Conservation (phyloP, 1,140 invertebrate genomes). For the Heliconius nattereri region DNA sequence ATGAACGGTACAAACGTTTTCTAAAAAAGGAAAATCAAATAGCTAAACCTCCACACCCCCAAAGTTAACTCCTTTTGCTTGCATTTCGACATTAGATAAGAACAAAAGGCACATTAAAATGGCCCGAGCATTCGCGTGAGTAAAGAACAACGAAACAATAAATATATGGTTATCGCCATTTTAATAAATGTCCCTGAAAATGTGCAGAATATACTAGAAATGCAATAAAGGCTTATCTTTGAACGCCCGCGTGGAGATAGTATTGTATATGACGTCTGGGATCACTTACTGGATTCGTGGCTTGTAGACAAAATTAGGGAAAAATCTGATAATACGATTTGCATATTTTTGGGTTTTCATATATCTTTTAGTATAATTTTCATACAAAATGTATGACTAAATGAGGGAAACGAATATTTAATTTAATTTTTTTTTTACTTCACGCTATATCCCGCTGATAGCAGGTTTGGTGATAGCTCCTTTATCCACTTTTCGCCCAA, state of each 20-base stretch:
- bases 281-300: slow-evolving; percentile 12
- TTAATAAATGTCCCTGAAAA: slow-evolving; percentile 74
- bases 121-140: slow-evolving; percentile 54
- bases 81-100: slow-evolving; percentile 28
- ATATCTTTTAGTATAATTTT: no score
- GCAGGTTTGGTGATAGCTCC: no score
- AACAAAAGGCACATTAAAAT: slow-evolving; percentile 36
- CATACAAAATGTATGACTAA: no score
- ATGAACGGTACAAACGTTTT: no score
- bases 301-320: slow-evolving; percentile 1
- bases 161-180: slow-evolving; percentile 75
- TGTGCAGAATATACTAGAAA: slow-evolving; percentile 57
- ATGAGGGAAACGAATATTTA: no score
- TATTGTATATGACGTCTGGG: slow-evolving; percentile 38
- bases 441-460: no score
- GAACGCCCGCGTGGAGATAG: slow-evolving; percentile 33
- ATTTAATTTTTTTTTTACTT: no score
- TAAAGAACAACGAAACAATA: slow-evolving; percentile 67
- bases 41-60: no score
- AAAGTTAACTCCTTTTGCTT: background rate
- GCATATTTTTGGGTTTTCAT: background rate
- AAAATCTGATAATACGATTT: background rate
- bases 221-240: slow-evolving; percentile 65
- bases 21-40: no score
- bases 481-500: no score